These are phyloP conservation scores for Lasioglossum zephyrum DNA, from an alignment of 2,888 invertebrate genomes.

Conservation along the genomic window DNA sequence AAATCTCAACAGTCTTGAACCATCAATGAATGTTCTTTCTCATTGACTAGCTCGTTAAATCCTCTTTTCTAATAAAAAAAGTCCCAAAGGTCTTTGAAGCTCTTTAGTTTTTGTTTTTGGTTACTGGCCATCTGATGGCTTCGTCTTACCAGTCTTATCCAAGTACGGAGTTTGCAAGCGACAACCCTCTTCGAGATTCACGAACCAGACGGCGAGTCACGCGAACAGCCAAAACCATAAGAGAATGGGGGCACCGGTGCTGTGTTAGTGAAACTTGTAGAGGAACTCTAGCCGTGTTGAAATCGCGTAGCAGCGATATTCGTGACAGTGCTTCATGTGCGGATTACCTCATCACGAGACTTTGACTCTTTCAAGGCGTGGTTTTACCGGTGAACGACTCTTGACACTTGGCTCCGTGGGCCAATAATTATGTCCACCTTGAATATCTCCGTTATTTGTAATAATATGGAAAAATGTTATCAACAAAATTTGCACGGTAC, in stretches of 20 bases:
- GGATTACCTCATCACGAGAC: slow-evolving; percentile 5
- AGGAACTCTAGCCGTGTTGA: background rate
- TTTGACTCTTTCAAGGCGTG: background rate
- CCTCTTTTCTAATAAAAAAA: no score
- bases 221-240: slow-evolving; percentile 1
- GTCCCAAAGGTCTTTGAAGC: background rate
- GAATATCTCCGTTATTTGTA: no score
- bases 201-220: background rate
- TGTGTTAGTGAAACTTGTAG: background rate
- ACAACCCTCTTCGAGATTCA: background rate
- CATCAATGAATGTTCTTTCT: no score
- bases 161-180: background rate
- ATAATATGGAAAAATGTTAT: no score
- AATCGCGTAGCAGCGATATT: background rate
- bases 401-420: background rate
- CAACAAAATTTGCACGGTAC: no score
- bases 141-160: background rate
- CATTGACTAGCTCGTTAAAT: no score
- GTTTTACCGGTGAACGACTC: background rate
- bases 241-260: background rate
- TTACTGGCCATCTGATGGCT: background rate
- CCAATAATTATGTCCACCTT: no score
- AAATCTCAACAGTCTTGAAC: no score
- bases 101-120: background rate
- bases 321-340: background rate